Evolutionary conservation across 1,140 invertebrate species (phyloP), one percentile per base, ranked within the genome.

Genomic region (Stegodyphus dumicola): DNA sequence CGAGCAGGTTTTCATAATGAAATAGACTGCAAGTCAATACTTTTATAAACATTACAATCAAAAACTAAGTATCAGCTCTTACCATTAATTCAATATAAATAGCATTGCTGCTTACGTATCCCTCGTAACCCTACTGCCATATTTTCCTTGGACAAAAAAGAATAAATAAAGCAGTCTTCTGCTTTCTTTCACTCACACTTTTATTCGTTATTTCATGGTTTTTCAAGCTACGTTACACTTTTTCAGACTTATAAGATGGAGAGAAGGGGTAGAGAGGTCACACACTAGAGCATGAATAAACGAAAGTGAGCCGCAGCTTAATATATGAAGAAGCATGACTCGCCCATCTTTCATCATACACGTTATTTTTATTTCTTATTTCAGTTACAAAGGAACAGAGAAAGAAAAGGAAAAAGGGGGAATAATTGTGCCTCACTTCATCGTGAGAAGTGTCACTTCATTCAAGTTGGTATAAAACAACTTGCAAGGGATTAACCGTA

Each of bases 251-350:
- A 33, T 33, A 33, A 33, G 33, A 33, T 33, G 33, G 33, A 33
- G 33, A 33, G 33, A 15, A 60, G 15, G 54, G 73, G 13, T 11
- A 13, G 53, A 15, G 11, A 60, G 53, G 4, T 7, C 73, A 75
- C 52, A 33, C 33, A 33, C 33, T 33, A 33, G 54, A 75, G 53
- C 52, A 60, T 75, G 73, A 75, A 75, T 33, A 60, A 75, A 75
- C 73, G 53, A 75, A 74, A 52, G 71, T 18, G 71, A 75, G 73
- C 54, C 18, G 70, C 33, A 17, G 15, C 54, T 48, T 75, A 75
- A 75, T 75, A 33, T 75, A 75, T 75, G 73, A 60, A 53, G 54
- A 75, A 17, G 73, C 73, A 75, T 75, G 73, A 75, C 17, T 33
- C 48, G 17, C 11, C 17, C 56, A 60, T 60, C 56, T 60, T 60